Base-by-base conservation (phyloP, 2,888 invertebrate genomes). In the Agapetus fuscipes region DNA sequence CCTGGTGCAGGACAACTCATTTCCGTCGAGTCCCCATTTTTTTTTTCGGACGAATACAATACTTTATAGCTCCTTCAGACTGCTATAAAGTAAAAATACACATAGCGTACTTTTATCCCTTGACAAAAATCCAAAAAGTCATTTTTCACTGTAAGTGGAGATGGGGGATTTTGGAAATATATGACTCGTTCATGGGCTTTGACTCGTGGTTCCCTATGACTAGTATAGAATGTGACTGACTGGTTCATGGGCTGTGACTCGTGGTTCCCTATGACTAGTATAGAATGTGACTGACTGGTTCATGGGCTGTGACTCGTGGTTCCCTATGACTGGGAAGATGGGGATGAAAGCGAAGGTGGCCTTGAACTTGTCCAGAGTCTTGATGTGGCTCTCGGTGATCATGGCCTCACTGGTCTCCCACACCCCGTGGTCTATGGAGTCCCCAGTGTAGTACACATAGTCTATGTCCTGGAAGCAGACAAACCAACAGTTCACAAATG, bases 161-260 rank as follows among this genome's bases (percentile, higher is more conserved):
- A n/a, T n/a, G n/a, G n/a, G n/a, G n/a, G n/a, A n/a, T n/a, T n/a
- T n/a, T n/a, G n/a, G n/a, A n/a, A n/a, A n/a, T n/a, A n/a, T n/a
- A n/a, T n/a, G n/a, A n/a, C n/a, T n/a, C 74, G 62, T 91, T 87
- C 5, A 83, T 64, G 1, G 93, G 91, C 52, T 83, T 78, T 37
- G 83, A 73, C 61, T 90, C 90, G 49, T 91, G 90, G 58, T 91
- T 91, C 16, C 89, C 90, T 41, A 88, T 60, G 9, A 77, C 71
- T 13, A 84, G 78, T n/a, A n/a, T n/a, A n/a, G n/a, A n/a, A n/a
- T n/a, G n/a, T n/a, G n/a, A n/a, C n/a, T n/a, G n/a, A n/a, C n/a
- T n/a, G 74, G 62, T 91, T 87, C 5, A 83, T 64, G 1, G 93
- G 91, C 52, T 83, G 78, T 37, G 83, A 73, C 61, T 90, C 90